Evolutionary conservation across 2,797 vertebrate species (phyloP).

Genomic region (Chiroxiphia lanceolata): DNA sequence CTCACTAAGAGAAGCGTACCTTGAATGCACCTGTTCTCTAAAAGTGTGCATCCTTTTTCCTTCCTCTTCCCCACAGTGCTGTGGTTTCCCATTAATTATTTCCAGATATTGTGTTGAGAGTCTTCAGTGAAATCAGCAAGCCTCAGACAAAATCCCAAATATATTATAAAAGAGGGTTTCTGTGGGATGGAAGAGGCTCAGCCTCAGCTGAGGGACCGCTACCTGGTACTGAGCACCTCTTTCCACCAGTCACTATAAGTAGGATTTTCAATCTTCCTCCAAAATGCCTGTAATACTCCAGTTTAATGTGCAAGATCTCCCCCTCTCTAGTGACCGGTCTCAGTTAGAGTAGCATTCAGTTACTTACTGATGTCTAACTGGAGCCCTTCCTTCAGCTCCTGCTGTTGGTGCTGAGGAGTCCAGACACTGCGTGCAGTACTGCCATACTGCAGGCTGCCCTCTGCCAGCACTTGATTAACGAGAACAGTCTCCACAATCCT

Average conservation of each 20-base stretch:
- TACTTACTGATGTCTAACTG: neutral
- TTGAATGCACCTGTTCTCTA: neutral
- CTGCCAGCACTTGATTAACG: fast-evolving
- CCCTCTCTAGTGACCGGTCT: neutral
- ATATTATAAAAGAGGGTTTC: neutral
- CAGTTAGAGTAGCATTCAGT: neutral
- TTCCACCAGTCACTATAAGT: neutral
- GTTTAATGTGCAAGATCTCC: neutral
- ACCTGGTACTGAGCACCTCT: neutral
- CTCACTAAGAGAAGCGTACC: neutral
- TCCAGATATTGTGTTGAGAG: neutral
- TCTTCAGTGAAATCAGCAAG: neutral
- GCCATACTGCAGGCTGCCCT: neutral
- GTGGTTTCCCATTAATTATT: neutral
- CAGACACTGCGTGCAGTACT: fast-evolving
- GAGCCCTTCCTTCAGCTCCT: neutral
- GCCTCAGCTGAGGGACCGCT: neutral
- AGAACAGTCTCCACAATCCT: fast-evolving
- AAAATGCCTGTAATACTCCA: neutral
- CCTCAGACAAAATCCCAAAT: neutral
- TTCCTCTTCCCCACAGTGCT: neutral
- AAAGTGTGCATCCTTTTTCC: neutral
- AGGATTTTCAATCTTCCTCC: neutral
- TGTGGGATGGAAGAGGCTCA: neutral
- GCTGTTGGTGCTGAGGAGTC: neutral